Percentiles rank a stretch among this genome's conserved stretches.
These are phyloP conservation scores for Leucania comma DNA, from an alignment of 2,888 invertebrate genomes.

Conservation along the genomic window DNA sequence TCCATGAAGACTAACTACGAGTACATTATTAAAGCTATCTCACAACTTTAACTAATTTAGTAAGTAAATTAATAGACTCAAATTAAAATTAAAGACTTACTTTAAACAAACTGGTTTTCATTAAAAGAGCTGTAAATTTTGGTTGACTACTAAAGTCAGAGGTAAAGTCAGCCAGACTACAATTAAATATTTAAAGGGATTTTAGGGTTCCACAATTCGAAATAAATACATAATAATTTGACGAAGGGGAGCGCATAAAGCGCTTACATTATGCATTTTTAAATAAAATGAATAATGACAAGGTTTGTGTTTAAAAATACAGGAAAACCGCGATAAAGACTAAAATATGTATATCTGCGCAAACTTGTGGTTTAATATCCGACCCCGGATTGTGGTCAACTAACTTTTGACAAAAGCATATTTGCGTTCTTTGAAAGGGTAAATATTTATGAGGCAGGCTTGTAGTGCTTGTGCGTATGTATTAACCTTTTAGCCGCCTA, in stretches of 20 bases:
- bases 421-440: constrained; percentile 16
- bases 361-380: constrained; percentile 14
- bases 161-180: background rate
- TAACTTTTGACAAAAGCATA: constrained; percentile 31
- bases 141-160: background rate
- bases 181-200: constrained; percentile 5
- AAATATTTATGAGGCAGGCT: constrained; percentile 28
- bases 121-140: background rate
- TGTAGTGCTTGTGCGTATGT: background rate
- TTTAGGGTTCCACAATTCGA: too few relatives aligned
- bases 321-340: background rate
- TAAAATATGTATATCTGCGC: background rate
- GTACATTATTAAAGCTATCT: background rate
- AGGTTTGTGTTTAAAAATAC: background rate
- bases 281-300: constrained; percentile 1
- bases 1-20: background rate
- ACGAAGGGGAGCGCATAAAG: constrained; percentile 4
- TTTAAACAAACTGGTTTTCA: background rate
- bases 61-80: background rate
- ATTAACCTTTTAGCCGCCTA: too few relatives aligned
- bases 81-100: background rate
- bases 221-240: constrained; percentile 18
- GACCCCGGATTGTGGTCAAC: constrained; percentile 28
- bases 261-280: constrained; percentile 4
- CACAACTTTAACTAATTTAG: background rate